These are phyloP conservation scores for Cyprinodon brontotheroides DNA, from an alignment of 2,113 vertebrate species.

Conservation along the genomic window DNA sequence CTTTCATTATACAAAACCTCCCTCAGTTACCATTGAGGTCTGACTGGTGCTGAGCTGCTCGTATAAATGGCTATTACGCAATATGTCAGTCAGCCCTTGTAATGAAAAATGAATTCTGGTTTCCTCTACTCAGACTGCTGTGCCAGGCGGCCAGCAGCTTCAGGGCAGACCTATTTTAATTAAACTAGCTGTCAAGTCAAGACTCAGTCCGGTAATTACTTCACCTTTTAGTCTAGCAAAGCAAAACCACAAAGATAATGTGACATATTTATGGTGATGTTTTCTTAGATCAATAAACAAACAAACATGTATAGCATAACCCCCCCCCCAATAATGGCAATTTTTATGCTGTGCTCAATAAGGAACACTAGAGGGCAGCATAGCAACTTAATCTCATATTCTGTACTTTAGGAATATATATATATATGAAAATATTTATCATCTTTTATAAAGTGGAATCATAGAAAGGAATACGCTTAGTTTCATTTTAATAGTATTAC, in stretches of 20 bases:
- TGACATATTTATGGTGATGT: background rate
- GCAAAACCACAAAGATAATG: background rate
- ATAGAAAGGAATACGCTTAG: background rate
- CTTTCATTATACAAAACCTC: conserved; percentile 30
- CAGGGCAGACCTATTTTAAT: conserved; percentile 67
- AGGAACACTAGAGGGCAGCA: conserved; percentile 68
- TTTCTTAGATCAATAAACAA: background rate
- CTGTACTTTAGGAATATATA: background rate
- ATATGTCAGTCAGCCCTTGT: conserved; percentile 49
- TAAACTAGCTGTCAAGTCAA: conserved; percentile 61
- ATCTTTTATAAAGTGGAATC: conserved; percentile 36
- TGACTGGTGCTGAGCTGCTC: conserved; percentile 31
- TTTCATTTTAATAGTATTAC: background rate
- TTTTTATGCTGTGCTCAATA: conserved; percentile 12
- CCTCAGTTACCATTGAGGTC: conserved; percentile 9
- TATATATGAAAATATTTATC: background rate
- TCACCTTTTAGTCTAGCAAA: background rate
- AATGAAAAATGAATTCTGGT: conserved; percentile 61
- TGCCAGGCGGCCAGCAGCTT: conserved; percentile 58
- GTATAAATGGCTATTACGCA: conserved; percentile 66
- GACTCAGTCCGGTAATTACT: conserved; percentile 32
- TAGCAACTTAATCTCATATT: conserved; percentile 31
- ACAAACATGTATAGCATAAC: background rate
- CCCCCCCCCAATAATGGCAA: background rate
- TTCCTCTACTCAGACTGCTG: conserved; percentile 43